Evolutionary conservation across 2,113 vertebrate species (phyloP).

Genomic region (Tichodroma muraria): DNA sequence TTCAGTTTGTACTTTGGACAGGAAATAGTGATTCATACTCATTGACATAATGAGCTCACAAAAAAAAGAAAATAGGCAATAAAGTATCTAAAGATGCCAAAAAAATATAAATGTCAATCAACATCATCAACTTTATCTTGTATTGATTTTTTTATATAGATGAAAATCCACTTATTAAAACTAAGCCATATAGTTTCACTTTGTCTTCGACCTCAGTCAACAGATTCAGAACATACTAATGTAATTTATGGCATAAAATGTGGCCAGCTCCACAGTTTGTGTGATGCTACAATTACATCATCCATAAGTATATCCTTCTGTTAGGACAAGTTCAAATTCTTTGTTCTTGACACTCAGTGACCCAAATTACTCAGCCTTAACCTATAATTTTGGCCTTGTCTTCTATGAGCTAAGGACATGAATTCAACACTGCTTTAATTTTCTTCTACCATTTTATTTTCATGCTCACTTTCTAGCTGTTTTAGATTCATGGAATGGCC

Average conservation of each 20-base stretch:
- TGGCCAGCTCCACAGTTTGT: background rate
- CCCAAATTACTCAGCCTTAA: slow-evolving; percentile 54
- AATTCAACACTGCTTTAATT: slow-evolving; percentile 20
- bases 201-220: background rate
- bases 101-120: background rate
- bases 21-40: background rate
- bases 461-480: background rate
- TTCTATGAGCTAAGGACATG: background rate
- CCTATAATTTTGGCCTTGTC: slow-evolving; percentile 9
- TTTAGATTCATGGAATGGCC: background rate
- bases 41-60: background rate
- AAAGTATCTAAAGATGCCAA: background rate
- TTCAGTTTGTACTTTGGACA: background rate
- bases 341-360: slow-evolving; percentile 29
- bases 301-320: background rate
- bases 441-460: background rate
- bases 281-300: slow-evolving; percentile 48
- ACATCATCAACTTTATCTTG: background rate
- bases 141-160: background rate
- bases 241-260: slow-evolving; percentile 42
- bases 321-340: slow-evolving; percentile 43
- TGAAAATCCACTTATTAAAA: background rate
- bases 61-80: background rate
- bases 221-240: background rate
- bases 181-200: background rate